phyloP scores from a whole-genome alignment of 2,113 vertebrate genomes.

The Malurus alboscapulatus region DNA sequence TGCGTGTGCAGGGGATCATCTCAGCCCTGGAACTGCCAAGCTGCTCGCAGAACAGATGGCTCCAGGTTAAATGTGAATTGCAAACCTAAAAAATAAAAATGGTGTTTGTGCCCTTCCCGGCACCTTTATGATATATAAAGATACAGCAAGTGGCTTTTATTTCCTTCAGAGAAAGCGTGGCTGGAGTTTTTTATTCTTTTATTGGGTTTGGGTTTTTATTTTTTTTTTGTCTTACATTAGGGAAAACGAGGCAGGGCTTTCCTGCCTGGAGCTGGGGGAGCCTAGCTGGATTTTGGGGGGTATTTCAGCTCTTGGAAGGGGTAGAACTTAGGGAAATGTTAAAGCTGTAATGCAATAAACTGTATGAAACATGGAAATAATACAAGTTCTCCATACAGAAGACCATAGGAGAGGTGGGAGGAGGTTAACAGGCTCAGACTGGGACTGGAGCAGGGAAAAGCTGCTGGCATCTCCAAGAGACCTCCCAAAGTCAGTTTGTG shows the following conservation, averaged over 20 bases:
- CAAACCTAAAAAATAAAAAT: slow-evolving; percentile 45
- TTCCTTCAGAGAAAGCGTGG: not conserved
- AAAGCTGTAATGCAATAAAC: not conserved
- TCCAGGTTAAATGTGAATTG: slow-evolving; percentile 60
- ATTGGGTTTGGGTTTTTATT: not conserved
- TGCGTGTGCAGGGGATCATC: not conserved
- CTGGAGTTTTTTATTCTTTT: not conserved
- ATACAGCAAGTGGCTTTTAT: not conserved
- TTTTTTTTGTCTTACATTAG: not conserved
- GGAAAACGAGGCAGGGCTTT: not conserved
- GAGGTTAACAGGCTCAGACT: not conserved
- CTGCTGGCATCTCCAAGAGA: not conserved
- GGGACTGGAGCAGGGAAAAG: not conserved
- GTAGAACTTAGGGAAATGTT: not conserved
- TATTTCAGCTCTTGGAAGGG: not conserved
- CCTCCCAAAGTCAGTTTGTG: not conserved
- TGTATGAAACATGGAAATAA: not conserved
- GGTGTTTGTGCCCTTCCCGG: slow-evolving; percentile 25
- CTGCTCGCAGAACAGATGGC: slow-evolving; percentile 56
- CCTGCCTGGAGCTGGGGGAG: not conserved
- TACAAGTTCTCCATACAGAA: not conserved
- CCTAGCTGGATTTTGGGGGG: not conserved
- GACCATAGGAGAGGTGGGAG: not conserved
- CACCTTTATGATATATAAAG: slow-evolving; percentile 50
- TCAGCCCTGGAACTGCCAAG: not conserved